Conservation (phyloP, 2,888 invertebrate species). For the Amphiduros pacificus region DNA sequence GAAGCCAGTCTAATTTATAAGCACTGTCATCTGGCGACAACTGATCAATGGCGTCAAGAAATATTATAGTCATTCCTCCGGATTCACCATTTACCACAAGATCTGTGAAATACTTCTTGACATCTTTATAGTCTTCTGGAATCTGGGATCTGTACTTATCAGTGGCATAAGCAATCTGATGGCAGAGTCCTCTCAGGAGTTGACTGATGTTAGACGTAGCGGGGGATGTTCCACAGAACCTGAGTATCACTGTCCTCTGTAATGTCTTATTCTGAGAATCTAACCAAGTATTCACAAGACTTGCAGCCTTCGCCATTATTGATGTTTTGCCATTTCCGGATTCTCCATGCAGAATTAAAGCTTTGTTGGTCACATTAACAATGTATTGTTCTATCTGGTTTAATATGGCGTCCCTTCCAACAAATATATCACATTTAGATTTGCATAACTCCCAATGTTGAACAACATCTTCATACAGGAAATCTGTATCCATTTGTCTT, state of each 20-base stretch:
- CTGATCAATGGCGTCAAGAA: conserved; percentile 27
- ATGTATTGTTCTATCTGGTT: conserved; percentile 30
- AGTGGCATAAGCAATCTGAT: conserved; percentile 26
- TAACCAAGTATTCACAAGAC: conserved; percentile 9
- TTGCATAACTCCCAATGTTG: conserved; percentile 37
- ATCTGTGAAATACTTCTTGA: conserved; percentile 23
- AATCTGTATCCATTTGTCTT: conserved; percentile 31
- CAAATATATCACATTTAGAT: conserved; percentile 31
- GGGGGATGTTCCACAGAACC: conserved; percentile 25
- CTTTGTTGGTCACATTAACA: conserved; percentile 29
- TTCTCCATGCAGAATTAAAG: conserved; percentile 42
- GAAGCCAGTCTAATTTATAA: conserved; percentile 25
- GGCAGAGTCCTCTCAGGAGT: conserved; percentile 19
- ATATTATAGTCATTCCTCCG: conserved; percentile 23
- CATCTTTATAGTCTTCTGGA: conserved; percentile 18
- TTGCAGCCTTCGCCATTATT: conserved; percentile 25
- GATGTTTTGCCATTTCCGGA: conserved; percentile 38
- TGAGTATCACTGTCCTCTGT: conserved; percentile 1
- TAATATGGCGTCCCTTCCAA: conserved; percentile 31
- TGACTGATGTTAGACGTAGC: conserved; percentile 15
- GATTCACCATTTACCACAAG: conserved; percentile 24
- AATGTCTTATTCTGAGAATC: conserved; percentile 4
- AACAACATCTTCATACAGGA: conserved; percentile 37
- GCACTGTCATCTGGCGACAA: conserved; percentile 21
- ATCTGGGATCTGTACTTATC: conserved; percentile 17